Evolutionary conservation across 2,797 vertebrate genomes (phyloP), one percentile per base, ranked within the genome.

Genomic region (Todus mexicanus): DNA sequence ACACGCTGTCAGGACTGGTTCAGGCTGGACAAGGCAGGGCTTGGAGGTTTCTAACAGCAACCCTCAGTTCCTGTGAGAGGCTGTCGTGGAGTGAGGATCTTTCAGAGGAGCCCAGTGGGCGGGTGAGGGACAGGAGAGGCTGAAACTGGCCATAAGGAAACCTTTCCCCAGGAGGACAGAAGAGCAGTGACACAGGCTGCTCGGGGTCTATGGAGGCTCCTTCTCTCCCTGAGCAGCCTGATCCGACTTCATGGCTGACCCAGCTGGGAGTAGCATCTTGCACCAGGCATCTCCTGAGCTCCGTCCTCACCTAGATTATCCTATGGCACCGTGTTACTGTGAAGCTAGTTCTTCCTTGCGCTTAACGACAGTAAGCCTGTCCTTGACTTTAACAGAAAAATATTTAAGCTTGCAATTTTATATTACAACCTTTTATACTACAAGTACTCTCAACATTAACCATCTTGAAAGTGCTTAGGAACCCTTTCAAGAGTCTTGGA

Each of bases 1-100:
- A 29, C 18, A 29, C 0, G 3, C 15, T 26, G 22, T 18, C 0
- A 1, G 16, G 16, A 8, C 21, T 54, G 12, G 1, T 15, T 66
- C 48, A 54, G 20, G 19, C 8, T 37, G 40, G 27, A 29, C 43
- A 35, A 68, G 3, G 1, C 1, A 3, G 11, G 12, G 7, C 8
- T 12, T 37, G 11, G 16, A 12, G 11, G 12, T 42, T 61, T 21
- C 40, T 29, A 42, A 8, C 7, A 57, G 27, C 19, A 69, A 31
- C 14, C 33, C 3, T 7, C 22, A 9, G 22, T 6, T 12, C 27
- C 48, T 60, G 4, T 2, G 2, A 35, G 10, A 5, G 14, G 9
- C 47, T 56, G 19, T 12, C 5, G 5, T 27, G 25, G 53, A 51
- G 19, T 9, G 1, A 0, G 10, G n/a, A 29, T 66, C 38, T 71